A percentile compares a stretch with the other conserved stretches of the same genome.
phyloP scores from a whole-genome alignment of 2,113 vertebrate species.

The Gambusia holbrooki region DNA sequence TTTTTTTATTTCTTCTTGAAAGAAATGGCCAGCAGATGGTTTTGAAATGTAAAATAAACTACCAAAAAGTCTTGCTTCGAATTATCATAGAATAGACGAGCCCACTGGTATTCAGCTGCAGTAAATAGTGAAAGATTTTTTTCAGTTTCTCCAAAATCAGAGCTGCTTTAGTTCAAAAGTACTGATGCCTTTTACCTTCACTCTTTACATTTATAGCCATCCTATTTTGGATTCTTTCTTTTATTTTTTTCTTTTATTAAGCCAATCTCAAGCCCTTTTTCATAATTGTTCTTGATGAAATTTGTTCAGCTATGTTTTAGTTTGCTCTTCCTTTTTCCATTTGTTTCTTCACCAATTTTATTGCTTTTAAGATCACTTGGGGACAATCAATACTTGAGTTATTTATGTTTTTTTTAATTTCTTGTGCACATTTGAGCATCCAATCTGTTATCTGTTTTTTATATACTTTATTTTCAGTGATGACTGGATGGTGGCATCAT shows the following conservation, averaged over 20 bases:
- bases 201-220: constrained; percentile 34
- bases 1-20: constrained; percentile 21
- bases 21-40: constrained; percentile 37
- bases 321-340: not conserved
- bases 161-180: constrained; percentile 49
- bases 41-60: constrained; percentile 54
- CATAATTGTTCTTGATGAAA: too few species aligned
- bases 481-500: too few species aligned
- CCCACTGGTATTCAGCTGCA: constrained; percentile 40
- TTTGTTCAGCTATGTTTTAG: too few species aligned
- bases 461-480: too few species aligned
- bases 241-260: constrained; percentile 3
- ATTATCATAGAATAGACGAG: constrained; percentile 45
- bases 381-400: too few species aligned
- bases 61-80: constrained; percentile 57
- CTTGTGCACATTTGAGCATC: too few species aligned
- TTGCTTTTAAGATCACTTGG: too few species aligned
- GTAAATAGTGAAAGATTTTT: constrained; percentile 30
- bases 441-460: too few species aligned
- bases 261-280: not conserved
- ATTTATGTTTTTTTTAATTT: too few species aligned
- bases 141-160: constrained; percentile 39
- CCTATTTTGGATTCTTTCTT: constrained; percentile 17
- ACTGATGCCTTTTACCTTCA: constrained; percentile 38
- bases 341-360: not conserved